Evolutionary conservation across 2,113 vertebrate genomes (phyloP).

Genomic region (Danionella cerebrum): DNA sequence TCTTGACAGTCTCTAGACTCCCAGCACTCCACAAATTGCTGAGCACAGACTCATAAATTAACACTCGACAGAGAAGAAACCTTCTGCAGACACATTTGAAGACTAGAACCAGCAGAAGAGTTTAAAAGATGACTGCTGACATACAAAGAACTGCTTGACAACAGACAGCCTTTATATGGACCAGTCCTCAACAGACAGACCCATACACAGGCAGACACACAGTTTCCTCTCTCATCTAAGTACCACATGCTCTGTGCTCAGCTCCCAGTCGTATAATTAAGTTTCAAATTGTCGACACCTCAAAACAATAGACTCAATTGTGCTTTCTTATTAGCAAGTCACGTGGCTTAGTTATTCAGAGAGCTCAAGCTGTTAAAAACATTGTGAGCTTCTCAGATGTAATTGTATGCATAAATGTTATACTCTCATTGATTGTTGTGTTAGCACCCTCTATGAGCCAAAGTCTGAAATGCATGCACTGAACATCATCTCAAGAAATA

Average conservation of each 20-base stretch:
- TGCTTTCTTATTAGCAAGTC: slow-evolving; percentile 1
- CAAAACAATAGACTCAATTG: slow-evolving; percentile 1
- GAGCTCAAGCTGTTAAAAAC: not conserved
- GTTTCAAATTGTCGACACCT: slow-evolving; percentile 3
- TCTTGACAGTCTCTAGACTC: slow-evolving; percentile 11
- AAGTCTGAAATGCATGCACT: not conserved
- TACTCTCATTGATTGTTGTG: not conserved
- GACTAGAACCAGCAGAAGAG: not conserved
- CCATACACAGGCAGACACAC: not conserved
- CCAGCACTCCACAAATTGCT: slow-evolving; percentile 7
- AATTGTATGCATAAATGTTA: not conserved
- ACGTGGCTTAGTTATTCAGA: not conserved
- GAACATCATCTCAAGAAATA: too few relatives aligned
- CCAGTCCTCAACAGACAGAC: not conserved
- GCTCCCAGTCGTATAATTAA: slow-evolving; percentile 11
- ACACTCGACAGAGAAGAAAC: not conserved
- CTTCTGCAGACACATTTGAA: not conserved
- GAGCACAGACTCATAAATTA: not conserved
- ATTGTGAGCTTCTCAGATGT: not conserved
- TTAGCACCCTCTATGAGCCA: slow-evolving; percentile 14
- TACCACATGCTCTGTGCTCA: not conserved
- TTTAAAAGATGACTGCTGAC: not conserved
- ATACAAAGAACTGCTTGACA: not conserved
- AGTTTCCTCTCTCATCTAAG: not conserved
- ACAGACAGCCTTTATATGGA: not conserved